These are phyloP conservation scores for Pachliopta kotzebuea DNA, from an alignment of 2,888 invertebrate species.

Conservation along the genomic window DNA sequence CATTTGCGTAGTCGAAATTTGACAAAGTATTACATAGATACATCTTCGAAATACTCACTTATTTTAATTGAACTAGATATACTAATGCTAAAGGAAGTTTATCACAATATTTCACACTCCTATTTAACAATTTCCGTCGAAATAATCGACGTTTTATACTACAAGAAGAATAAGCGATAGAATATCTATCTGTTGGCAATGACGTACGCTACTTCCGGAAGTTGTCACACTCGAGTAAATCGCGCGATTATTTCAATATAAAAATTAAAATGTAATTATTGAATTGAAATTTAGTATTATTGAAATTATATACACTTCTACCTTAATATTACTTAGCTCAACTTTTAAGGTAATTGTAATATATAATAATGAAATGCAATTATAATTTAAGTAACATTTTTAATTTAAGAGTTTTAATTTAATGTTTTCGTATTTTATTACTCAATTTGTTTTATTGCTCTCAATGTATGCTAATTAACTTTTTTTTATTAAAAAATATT, in stretches of 20 bases:
- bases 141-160: slow-evolving; percentile 64
- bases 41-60: slow-evolving; percentile 65
- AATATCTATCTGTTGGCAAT: slow-evolving; percentile 71
- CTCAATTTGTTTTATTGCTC: too few relatives aligned
- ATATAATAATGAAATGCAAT: too few relatives aligned
- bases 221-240: slow-evolving; percentile 50
- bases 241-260: slow-evolving; percentile 34
- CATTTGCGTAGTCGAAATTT: slow-evolving; percentile 63
- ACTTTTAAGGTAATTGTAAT: too few relatives aligned
- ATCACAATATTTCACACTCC: slow-evolving; percentile 74
- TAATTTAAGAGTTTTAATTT: not conserved
- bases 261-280: not conserved
- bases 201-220: slow-evolving; percentile 77
- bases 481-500: too few relatives aligned
- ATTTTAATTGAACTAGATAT: slow-evolving; percentile 72
- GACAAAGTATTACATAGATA: slow-evolving; percentile 44
- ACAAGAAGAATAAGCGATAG: slow-evolving; percentile 50
- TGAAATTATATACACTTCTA: too few relatives aligned
- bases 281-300: too few relatives aligned
- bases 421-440: too few relatives aligned
- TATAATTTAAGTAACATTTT: too few relatives aligned
- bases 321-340: too few relatives aligned
- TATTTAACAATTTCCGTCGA: slow-evolving; percentile 66
- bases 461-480: too few relatives aligned
- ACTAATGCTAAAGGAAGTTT: slow-evolving; percentile 70